Evolutionary conservation across 2,113 vertebrate species (phyloP).

Genomic region (Melospiza melodia): DNA sequence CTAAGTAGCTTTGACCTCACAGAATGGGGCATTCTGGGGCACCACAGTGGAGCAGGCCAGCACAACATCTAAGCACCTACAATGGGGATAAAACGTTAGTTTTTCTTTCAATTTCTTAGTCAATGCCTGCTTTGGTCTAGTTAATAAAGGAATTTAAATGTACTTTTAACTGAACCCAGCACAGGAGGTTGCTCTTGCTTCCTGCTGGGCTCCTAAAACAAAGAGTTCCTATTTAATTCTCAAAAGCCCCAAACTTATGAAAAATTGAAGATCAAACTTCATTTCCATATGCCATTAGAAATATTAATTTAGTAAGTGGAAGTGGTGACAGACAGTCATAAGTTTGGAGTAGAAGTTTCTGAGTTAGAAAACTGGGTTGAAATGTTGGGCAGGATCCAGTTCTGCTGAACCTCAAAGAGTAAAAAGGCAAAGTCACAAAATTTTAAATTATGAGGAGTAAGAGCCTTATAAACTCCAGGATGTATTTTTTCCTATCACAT

Average conservation of each 20-base stretch:
- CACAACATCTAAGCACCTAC: slow-evolving; percentile 51
- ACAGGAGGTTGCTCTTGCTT: neutral
- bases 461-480: neutral
- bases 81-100: slow-evolving; percentile 27
- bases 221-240: neutral
- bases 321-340: neutral
- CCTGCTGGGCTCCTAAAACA: neutral
- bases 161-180: neutral
- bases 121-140: neutral
- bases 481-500: neutral
- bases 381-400: neutral
- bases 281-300: neutral
- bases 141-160: neutral
- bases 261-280: neutral
- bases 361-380: neutral
- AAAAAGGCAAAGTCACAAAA: neutral
- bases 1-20: slow-evolving; percentile 56
- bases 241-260: neutral
- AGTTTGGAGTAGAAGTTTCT: neutral
- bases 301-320: neutral
- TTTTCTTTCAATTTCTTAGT: neutral
- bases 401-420: neutral
- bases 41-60: slow-evolving; percentile 27
- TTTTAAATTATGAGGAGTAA: neutral
- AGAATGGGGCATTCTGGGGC: slow-evolving; percentile 50